phyloP scores from a whole-genome alignment of 2,888 invertebrate species.

The Aphidoletes aphidimyza region DNA sequence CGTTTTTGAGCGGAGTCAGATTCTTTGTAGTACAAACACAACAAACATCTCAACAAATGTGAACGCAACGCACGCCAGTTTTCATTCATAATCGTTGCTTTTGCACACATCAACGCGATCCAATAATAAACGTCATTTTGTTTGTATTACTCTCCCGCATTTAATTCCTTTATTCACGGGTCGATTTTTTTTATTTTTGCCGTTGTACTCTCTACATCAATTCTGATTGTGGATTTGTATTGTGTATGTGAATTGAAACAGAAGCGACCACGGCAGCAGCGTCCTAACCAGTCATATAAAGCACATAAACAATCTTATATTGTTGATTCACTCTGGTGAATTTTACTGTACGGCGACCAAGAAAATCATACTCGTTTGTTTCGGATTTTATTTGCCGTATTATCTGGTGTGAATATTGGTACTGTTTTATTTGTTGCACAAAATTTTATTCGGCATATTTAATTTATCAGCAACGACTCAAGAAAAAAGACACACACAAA shows the following conservation, averaged over 20 bases:
- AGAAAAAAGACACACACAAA: no score
- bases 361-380: neutral
- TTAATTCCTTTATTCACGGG: constrained; percentile 34
- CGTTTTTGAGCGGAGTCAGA: neutral
- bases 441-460: no score
- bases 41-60: neutral
- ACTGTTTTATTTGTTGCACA: no score
- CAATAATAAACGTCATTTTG: constrained; percentile 30
- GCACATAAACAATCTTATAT: constrained; percentile 37
- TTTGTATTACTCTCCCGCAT: constrained; percentile 16
- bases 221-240: neutral
- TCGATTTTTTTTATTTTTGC: no score
- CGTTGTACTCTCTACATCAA: no score
- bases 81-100: constrained; percentile 19
- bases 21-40: constrained; percentile 3
- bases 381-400: no score
- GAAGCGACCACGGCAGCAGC: constrained; percentile 40
- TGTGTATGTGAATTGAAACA: constrained; percentile 19
- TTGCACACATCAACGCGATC: constrained; percentile 12
- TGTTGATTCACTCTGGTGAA: neutral
- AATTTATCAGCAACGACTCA: no score
- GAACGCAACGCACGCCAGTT: neutral
- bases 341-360: neutral
- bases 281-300: neutral
- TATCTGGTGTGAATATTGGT: no score